Conservation (phyloP, 1,140 invertebrate species). For the Sinella curviseta region DNA sequence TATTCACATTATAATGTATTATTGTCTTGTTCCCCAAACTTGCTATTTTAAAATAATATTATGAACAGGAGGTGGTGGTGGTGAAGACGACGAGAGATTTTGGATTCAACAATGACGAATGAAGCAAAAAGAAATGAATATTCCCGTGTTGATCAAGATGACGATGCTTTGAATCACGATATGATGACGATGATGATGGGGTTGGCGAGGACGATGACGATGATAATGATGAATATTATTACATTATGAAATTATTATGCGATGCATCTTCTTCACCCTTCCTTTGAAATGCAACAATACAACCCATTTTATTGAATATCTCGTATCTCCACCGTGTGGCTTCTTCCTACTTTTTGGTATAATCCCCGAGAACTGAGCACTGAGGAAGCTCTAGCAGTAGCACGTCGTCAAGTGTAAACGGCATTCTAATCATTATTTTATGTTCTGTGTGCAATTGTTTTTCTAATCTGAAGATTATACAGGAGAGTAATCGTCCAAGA, state of each 20-base stretch:
- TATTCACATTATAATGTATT: not conserved
- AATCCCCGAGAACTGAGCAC: not conserved
- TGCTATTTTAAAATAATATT: slow-evolving; percentile 5
- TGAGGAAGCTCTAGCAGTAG: no score
- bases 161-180: not conserved
- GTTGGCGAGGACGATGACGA: not conserved
- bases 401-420: not conserved
- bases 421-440: slow-evolving; percentile 3
- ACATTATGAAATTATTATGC: slow-evolving; percentile 14
- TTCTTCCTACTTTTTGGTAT: not conserved
- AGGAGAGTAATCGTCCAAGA: not conserved
- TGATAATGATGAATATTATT: slow-evolving; percentile 9
- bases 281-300: not conserved
- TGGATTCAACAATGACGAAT: slow-evolving; percentile 14
- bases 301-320: slow-evolving; percentile 6
- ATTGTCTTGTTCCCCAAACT: not conserved
- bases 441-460: slow-evolving; percentile 1
- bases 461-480: not conserved
- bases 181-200: not conserved
- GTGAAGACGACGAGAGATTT: no score
- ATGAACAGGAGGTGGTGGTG: not conserved
- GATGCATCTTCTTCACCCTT: slow-evolving; percentile 16
- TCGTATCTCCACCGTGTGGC: not conserved
- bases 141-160: not conserved
- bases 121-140: slow-evolving; percentile 20